A percentile compares a stretch with the other conserved stretches of the same genome.
Conservation (phyloP, 2,888 invertebrate species). For the Invenusta paracnida region DNA sequence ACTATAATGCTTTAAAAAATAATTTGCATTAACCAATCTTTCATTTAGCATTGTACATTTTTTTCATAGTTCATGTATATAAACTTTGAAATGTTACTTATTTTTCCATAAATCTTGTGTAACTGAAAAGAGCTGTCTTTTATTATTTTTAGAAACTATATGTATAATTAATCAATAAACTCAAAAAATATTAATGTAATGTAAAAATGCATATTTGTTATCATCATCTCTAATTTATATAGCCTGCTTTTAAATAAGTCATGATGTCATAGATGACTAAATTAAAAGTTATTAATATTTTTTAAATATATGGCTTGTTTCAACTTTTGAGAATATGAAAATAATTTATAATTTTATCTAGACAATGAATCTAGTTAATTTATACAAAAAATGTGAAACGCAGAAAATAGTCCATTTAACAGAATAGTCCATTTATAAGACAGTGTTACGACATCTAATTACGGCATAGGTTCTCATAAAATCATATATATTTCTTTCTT, state of each 20-base stretch:
- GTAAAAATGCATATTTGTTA: conserved; percentile 15
- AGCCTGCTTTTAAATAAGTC: conserved; percentile 7
- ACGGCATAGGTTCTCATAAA: background rate
- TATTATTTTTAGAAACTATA: conserved; percentile 16
- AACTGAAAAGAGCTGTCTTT: background rate
- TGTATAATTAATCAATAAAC: conserved; percentile 2
- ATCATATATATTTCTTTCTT: background rate
- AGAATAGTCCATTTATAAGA: no score
- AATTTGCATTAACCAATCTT: background rate
- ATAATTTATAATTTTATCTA: background rate
- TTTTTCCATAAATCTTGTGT: background rate
- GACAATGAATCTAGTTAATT: background rate
- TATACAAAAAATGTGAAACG: background rate
- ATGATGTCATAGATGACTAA: background rate
- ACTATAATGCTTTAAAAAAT: background rate
- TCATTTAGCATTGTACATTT: background rate
- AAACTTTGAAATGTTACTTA: background rate
- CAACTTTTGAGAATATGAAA: background rate
- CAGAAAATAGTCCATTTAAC: background rate
- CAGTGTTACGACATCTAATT: background rate
- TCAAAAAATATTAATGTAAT: conserved; percentile 27
- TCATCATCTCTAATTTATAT: conserved; percentile 15
- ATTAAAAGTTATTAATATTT: background rate
- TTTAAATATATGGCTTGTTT: background rate
- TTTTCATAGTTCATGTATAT: background rate